A percentile compares a stretch with the other conserved stretches of the same genome.
phyloP scores from a whole-genome alignment of 2,888 invertebrate species.

The Amphipyra berbera region DNA sequence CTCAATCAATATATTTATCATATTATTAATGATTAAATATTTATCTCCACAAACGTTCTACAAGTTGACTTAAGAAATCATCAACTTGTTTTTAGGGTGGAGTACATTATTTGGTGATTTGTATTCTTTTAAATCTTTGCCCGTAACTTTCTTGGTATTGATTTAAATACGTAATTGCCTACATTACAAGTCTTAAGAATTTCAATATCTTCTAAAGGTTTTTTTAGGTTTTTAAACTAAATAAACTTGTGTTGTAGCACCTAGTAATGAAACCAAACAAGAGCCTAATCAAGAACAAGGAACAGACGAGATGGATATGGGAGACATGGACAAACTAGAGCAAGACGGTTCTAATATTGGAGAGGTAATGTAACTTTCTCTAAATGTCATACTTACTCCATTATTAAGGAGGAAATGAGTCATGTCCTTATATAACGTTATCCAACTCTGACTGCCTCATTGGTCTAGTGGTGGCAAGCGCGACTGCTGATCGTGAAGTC shows the following conservation, averaged over 20 bases:
- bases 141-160: constrained; percentile 32
- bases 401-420: too few relatives aligned
- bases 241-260: constrained; percentile 53
- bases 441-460: too few relatives aligned
- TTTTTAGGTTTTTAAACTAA: constrained; percentile 15
- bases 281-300: constrained; percentile 78
- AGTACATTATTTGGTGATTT: constrained; percentile 72
- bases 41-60: constrained; percentile 84
- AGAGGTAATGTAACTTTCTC: constrained; percentile 71
- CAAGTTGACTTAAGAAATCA: constrained; percentile 79
- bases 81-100: constrained; percentile 84
- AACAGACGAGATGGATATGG: constrained; percentile 86
- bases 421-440: too few relatives aligned
- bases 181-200: constrained; percentile 44
- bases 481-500: too few relatives aligned
- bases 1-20: background rate
- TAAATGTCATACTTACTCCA: too few relatives aligned
- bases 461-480: too few relatives aligned
- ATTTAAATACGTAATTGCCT: constrained; percentile 50
- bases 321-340: constrained; percentile 88
- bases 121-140: constrained; percentile 28
- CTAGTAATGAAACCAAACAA: constrained; percentile 73
- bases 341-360: constrained; percentile 87
- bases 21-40: background rate
- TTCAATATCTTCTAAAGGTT: background rate